phyloP scores from a whole-genome alignment of 2,113 vertebrate species.

The Ellobius talpinus region DNA sequence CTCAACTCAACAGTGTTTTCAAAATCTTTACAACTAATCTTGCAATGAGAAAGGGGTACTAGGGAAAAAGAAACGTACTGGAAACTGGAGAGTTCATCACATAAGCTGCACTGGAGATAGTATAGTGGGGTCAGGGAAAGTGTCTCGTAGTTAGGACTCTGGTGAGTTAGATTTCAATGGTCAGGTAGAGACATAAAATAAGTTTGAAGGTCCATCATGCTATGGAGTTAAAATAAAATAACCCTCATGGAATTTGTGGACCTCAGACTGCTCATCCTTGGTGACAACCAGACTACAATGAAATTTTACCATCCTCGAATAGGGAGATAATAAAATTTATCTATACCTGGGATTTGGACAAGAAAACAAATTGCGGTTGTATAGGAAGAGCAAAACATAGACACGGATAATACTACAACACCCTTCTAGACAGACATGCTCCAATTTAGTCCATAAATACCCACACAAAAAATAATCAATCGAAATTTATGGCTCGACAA shows the following conservation, averaged over 20 bases:
- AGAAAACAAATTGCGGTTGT: background rate
- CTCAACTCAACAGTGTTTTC: background rate
- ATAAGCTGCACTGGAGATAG: background rate
- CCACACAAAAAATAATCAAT: background rate
- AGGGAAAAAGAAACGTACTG: background rate
- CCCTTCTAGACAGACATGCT: background rate
- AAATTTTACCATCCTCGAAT: constrained; percentile 2
- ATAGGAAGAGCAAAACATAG: background rate
- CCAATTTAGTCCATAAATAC: background rate
- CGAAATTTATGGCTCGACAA: constrained; percentile 10
- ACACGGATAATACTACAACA: constrained; percentile 14
- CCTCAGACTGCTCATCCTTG: background rate
- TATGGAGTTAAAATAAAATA: constrained; percentile 55
- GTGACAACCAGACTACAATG: constrained; percentile 30
- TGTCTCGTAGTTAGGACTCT: constrained; percentile 16
- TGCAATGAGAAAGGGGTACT: background rate
- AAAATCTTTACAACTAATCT: constrained; percentile 1
- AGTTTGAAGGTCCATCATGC: background rate
- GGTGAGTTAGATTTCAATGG: constrained; percentile 1
- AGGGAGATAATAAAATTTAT: constrained; percentile 49
- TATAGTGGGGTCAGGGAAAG: background rate
- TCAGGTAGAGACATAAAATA: constrained; percentile 6
- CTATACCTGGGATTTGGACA: background rate
- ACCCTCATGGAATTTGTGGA: background rate
- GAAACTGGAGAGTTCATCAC: background rate